Evolutionary conservation across 2,113 vertebrate species (phyloP), one percentile per base, ranked within the genome.

Genomic region (Sprattus sprattus): DNA sequence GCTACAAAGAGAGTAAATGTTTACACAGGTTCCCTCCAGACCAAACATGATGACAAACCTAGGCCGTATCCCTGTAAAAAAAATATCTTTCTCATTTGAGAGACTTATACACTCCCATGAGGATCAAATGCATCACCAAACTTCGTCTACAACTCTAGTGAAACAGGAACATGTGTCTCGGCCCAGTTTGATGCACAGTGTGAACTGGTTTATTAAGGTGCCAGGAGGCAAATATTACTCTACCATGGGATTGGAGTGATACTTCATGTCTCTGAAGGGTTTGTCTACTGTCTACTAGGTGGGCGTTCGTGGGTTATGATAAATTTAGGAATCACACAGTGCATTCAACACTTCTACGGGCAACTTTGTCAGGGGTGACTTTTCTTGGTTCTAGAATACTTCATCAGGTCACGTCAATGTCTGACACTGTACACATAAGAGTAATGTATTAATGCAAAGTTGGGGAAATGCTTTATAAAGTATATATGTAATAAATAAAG

Each of bases 121-220:
- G 64, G 64, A 67, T 64, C 6, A 25, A 64, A 67, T 10, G 64
- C 64, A 11, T 67, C n/a, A 9, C 64, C 28, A 67, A 67, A 67
- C 64, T 39, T 39, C 39, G 39, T 39, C 18, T 60, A 60, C n/a
- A 64, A 64, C 60, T 64, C 71, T 78, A 15, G 32, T 87, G 78
- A 81, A 71, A 50, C 85, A 80, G 49, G 75, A 47, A 52, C 47
- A 4, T 81, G 78, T 81, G 82, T 91, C 54, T 84, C 92, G 93
- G 52, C 93, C 94, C 88, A 94, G 86, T 94, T 95, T 90, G 60
- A 39, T 57, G 83, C 87, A 86, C 78, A 86, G 67, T 47, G 57
- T 89, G 91, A 88, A 93, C 92, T 93, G 93, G 90, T 94, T 94
- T 91, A 86, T 88, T 91, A 85, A 82, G 89, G 90, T 88, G 87